Evolutionary conservation across 1,140 invertebrate genomes (phyloP), one percentile per base, ranked within the genome.

Genomic region (Eufriesea mexicana): DNA sequence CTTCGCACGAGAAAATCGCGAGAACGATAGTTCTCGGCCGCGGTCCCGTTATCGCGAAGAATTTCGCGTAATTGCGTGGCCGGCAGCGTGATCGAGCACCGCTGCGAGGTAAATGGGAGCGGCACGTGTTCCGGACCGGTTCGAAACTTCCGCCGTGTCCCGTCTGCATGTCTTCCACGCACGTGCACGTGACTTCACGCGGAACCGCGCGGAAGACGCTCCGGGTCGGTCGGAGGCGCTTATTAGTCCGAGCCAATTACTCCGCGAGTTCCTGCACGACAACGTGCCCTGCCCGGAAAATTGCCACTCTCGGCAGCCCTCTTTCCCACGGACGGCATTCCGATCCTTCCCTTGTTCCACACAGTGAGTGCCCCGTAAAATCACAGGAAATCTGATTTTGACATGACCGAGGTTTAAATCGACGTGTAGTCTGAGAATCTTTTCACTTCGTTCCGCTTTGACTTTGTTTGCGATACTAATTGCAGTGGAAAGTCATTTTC

Each of bases 141-240:
- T 67, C 8, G 35, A 45, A 74, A 74, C 54, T 59, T 74, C 42
- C 35, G 23, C 20, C 66, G 66, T 18, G 25, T 23, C 51, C 28
- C 70, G 71, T 74, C 54, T 59, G 23, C 54, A 42, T 74, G 71
- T 74, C 71, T 25, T 74, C 55, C 71, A 74, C 71, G 71, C 71
- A 74, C 71, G 55, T 74, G 54, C 71, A 61, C 71, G 54, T 74
- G 71, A 74, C 71, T 74, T 23, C 55, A 74, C 35, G 71, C 71
- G 71, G 25, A 51, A 70, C 68, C 70, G 2, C 54, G 28, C 7
- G 6, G 45, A 59, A 74, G 71, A 59, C 54, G 42, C 45, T 59
- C 7, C 71, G 23, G 28, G 14, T 10, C 35, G 25, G 23, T 14
- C 47, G 23, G 59, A 74, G 23, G 35, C 71, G 54, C 54, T 74